These are phyloP conservation scores for Drosophila erecta DNA, from an alignment of 1,140 invertebrate genomes.

Conservation along the genomic window DNA sequence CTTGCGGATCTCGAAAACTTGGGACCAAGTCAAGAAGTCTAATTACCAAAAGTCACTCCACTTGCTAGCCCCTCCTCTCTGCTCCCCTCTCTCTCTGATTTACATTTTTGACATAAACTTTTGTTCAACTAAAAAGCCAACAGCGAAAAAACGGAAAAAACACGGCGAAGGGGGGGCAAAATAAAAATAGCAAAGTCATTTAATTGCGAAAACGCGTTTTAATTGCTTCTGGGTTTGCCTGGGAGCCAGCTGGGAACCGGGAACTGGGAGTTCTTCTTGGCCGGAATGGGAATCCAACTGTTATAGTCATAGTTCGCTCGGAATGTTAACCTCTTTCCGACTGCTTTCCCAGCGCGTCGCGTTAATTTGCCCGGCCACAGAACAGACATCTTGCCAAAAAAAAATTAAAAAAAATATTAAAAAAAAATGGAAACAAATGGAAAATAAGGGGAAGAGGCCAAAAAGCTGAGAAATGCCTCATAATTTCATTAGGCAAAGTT, in stretches of 20 bases:
- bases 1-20: conserved; percentile 32
- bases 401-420: conserved; percentile 4
- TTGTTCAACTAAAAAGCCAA: conserved; percentile 70
- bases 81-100: conserved; percentile 37
- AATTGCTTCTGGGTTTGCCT: conserved; percentile 69
- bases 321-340: conserved; percentile 47
- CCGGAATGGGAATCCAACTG: conserved; percentile 38
- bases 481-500: conserved; percentile 62
- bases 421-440: neutral
- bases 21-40: conserved; percentile 68
- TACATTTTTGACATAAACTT: conserved; percentile 81
- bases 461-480: conserved; percentile 42
- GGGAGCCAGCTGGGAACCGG: conserved; percentile 18
- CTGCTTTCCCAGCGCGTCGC: conserved; percentile 57
- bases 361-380: conserved; percentile 44
- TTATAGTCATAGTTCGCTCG: conserved; percentile 29
- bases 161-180: conserved; percentile 7
- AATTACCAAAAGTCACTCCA: conserved; percentile 78
- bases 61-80: neutral
- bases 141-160: conserved; percentile 30
- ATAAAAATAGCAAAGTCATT: conserved; percentile 81
- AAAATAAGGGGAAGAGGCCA: conserved; percentile 20
- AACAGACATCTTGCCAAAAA: conserved; percentile 55
- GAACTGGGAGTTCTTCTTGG: conserved; percentile 29
- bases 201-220: conserved; percentile 83